phyloP scores from a whole-genome alignment of 2,797 vertebrate species.

The Pelochelys cantorii region DNA sequence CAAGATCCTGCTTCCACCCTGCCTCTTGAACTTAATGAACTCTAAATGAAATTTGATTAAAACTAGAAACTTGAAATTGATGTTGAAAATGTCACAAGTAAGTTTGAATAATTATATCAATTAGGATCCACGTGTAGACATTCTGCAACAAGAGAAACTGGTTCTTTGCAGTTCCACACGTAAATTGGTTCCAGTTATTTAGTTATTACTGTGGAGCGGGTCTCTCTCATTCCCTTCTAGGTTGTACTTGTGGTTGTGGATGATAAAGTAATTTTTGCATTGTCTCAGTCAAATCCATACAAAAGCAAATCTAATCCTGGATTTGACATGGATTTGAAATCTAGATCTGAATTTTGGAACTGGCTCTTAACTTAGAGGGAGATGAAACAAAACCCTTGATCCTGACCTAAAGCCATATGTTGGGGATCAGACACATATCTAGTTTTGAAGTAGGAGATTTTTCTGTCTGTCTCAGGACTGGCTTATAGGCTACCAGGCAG shows the following conservation, averaged over 20 bases:
- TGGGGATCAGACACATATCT: neutral
- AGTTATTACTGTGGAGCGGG: neutral
- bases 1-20: no score
- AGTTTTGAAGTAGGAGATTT: neutral
- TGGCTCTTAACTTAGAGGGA: neutral
- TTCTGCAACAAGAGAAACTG: neutral
- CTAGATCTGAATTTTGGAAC: neutral
- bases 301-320: neutral
- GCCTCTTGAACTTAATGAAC: neutral
- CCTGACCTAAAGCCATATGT: neutral
- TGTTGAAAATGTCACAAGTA: neutral
- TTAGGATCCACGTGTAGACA: neutral
- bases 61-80: neutral
- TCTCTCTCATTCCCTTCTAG: neutral
- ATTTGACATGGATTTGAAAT: neutral
- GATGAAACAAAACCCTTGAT: neutral
- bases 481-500: neutral
- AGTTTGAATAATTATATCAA: neutral
- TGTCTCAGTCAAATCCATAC: neutral
- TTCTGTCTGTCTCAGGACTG: neutral
- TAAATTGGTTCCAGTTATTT: neutral
- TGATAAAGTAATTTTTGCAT: neutral
- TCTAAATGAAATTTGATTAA: neutral
- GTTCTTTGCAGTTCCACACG: neutral
- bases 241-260: neutral